Evolutionary conservation across 1,140 invertebrate species (phyloP).

Genomic region (Bombyx mori): ASM3026992v2 NC_085122.1:14011001-14011500

Average conservation of each 20-base stretch:
- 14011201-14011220: slow-evolving; percentile 38
- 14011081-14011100: too few species aligned
- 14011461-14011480: slow-evolving; percentile 71
- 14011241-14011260: slow-evolving; percentile 59
- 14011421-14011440: slow-evolving; percentile 43
- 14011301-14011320: slow-evolving; percentile 66
- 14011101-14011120: too few species aligned
- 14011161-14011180: slow-evolving; percentile 1
- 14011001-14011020: too few species aligned
- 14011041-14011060: too few species aligned
- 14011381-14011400: slow-evolving; percentile 32
- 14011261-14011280: slow-evolving; percentile 66
- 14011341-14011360: slow-evolving; percentile 32
- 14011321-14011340: slow-evolving; percentile 69
- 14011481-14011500: slow-evolving; percentile 67
- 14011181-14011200: slow-evolving; percentile 1
- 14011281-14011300: slow-evolving; percentile 62
- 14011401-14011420: slow-evolving; percentile 27
- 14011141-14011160: too few species aligned
- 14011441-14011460: slow-evolving; percentile 68
- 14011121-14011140: too few species aligned
- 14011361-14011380: slow-evolving; percentile 17
- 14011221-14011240: slow-evolving; percentile 60
- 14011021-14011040: too few species aligned
- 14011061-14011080: too few species aligned